These are phyloP conservation scores for Proisotoma minuta DNA, from an alignment of 2,888 invertebrate genomes.

Conservation along the genomic window DNA sequence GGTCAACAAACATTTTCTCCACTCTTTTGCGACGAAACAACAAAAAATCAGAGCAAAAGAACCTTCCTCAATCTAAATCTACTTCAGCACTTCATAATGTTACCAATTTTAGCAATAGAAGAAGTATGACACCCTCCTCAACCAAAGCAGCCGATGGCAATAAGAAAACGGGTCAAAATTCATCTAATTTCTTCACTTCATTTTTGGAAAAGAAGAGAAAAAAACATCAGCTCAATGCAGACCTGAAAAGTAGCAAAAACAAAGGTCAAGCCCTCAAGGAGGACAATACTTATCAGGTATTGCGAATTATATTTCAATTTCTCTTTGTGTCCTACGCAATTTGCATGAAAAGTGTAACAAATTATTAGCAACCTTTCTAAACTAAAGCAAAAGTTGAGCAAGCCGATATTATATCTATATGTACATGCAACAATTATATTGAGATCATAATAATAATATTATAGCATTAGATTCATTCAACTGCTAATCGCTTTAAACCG, in stretches of 20 bases:
- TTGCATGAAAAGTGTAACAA: no score
- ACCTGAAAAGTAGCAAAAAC: not conserved
- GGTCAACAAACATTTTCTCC: slow-evolving; percentile 1
- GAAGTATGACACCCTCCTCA: not conserved
- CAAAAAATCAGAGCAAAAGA: not conserved
- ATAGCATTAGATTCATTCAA: no score
- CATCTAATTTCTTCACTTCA: slow-evolving; percentile 1
- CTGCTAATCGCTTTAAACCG: no score
- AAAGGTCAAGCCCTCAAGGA: not conserved
- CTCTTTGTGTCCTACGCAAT: not conserved
- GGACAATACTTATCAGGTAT: not conserved
- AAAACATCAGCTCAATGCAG: not conserved
- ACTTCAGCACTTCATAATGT: not conserved
- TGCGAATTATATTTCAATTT: not conserved
- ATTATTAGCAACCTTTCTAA: no score
- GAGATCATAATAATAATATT: no score
- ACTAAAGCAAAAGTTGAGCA: no score
- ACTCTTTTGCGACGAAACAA: not conserved
- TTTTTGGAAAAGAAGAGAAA: slow-evolving; percentile 7
- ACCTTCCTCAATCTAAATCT: not conserved
- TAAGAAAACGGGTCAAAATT: not conserved
- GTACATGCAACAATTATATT: no score
- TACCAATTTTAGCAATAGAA: not conserved
- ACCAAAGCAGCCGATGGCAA: not conserved
- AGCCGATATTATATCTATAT: no score